phyloP scores from a whole-genome alignment of 1,140 invertebrate genomes.

The Panagrolaimus sp. region DNA sequence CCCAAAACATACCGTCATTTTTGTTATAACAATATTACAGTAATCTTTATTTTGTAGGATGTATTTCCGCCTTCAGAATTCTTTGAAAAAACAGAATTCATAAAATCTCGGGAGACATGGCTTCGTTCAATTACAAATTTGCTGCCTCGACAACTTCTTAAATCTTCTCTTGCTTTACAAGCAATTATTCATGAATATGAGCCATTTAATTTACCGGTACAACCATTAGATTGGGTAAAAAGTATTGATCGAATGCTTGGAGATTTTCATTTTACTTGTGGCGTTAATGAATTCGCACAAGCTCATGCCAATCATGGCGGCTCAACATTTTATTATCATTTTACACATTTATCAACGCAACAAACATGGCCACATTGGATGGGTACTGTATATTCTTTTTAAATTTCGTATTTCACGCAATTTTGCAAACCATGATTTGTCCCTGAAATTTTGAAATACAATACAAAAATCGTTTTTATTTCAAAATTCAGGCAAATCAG shows the following conservation, averaged over 20 bases:
- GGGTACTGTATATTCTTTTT: slow-evolving; percentile 62
- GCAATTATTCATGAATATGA: slow-evolving; percentile 55
- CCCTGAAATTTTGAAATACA: too few species aligned
- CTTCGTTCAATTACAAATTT: slow-evolving; percentile 51
- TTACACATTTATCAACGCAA: slow-evolving; percentile 70
- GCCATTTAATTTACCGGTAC: slow-evolving; percentile 36
- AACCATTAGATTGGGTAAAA: slow-evolving; percentile 44
- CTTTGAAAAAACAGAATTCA: slow-evolving; percentile 55
- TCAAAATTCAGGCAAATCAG: too few species aligned
- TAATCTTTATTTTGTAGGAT: slow-evolving; percentile 41
- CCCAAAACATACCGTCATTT: neutral
- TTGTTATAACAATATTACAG: neutral
- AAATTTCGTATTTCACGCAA: slow-evolving; percentile 75
- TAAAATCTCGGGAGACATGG: slow-evolving; percentile 52
- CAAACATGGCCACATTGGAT: slow-evolving; percentile 92
- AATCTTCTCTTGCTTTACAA: slow-evolving; percentile 53
- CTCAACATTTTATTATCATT: slow-evolving; percentile 70
- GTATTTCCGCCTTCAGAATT: slow-evolving; percentile 57
- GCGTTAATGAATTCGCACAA: slow-evolving; percentile 78
- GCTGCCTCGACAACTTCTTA: slow-evolving; percentile 55
- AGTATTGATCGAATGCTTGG: slow-evolving; percentile 71
- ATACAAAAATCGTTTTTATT: too few species aligned
- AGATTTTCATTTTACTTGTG: slow-evolving; percentile 91
- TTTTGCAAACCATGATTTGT: neutral
- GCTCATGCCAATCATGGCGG: slow-evolving; percentile 56